Base-by-base conservation (phyloP, 2,888 invertebrate species). In the Monopis laevigella region DNA sequence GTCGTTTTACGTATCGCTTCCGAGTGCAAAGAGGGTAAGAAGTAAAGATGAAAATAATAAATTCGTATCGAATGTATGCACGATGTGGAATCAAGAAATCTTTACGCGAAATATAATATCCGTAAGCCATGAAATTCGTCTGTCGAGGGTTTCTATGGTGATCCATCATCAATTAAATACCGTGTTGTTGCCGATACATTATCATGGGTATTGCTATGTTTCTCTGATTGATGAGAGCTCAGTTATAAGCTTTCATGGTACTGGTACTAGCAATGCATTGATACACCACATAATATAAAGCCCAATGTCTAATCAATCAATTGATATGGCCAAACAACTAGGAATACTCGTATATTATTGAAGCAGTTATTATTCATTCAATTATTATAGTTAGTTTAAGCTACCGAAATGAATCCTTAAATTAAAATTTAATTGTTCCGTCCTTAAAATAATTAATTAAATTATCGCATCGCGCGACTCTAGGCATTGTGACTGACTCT, bases 1-100 rank as follows among this genome's bases (percentile, higher is more conserved):
- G 74, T 73, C 75, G 69, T 77, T 78, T 75, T 63, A 75, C 77
- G 78, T 78, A 74, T 78, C 75, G 71, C 65, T 77, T 77, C 75
- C 77, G 66, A 69, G 58, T 62, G 62, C 55, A 59, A 67, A 60
- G 70, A 73, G 77, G 77, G 74, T 71, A 71, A 66, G 62, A 64
- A 57, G 63, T 59, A 60, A 65, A 72, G 69, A 68, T 62, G 74
- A 71, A 72, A 69, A 77, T 75, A 75, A 75, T 77, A 77, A 75
- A 75, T 77, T 74, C 75, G 62, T 65, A 73, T 74, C 65, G 63
- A 73, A 73, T 73, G 41, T 52, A 77, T 75, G 74, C 73, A 34
- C 24, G 34, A 11, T 40, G 10, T 11, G 57, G 62, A 61, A 66
- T 65, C 60, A 63, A 61, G 63, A 47, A 59, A 62, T 61, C 52